Conservation (phyloP, 2,797 vertebrate genomes). For the Halcyon leucocephala region DNA sequence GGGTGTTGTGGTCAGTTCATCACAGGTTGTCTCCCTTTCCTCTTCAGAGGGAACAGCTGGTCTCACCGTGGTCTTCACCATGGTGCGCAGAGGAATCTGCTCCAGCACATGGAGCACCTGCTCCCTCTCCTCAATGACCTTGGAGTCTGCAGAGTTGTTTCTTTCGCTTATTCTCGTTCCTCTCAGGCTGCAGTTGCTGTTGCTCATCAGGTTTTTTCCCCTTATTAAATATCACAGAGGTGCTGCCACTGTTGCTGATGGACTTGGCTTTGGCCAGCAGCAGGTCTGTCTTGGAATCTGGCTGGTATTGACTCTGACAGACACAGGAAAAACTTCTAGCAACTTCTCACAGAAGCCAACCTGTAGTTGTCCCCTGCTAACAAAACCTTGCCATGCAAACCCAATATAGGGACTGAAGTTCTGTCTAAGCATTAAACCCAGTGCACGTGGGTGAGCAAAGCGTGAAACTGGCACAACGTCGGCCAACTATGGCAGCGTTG, state of each 20-base stretch:
- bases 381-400: not conserved
- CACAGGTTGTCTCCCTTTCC: not conserved
- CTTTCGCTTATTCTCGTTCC: not conserved
- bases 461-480: not conserved
- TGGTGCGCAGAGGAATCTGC: too few species aligned
- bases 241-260: rapidly evolving
- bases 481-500: not conserved
- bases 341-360: not conserved
- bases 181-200: not conserved
- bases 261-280: rapidly evolving
- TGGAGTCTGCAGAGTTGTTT: not conserved
- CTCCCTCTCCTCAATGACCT: too few species aligned
- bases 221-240: not conserved
- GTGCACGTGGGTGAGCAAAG: not conserved
- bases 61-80: not conserved
- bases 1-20: not conserved
- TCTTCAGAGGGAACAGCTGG: not conserved
- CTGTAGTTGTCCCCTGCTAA: not conserved
- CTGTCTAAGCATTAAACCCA: not conserved
- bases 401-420: not conserved
- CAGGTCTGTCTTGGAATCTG: not conserved
- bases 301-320: not conserved
- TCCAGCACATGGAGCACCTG: not conserved
- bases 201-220: not conserved
- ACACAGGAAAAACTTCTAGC: not conserved